Conservation (phyloP, 2,113 vertebrate species). For the Salvelinus namaycush region DNA sequence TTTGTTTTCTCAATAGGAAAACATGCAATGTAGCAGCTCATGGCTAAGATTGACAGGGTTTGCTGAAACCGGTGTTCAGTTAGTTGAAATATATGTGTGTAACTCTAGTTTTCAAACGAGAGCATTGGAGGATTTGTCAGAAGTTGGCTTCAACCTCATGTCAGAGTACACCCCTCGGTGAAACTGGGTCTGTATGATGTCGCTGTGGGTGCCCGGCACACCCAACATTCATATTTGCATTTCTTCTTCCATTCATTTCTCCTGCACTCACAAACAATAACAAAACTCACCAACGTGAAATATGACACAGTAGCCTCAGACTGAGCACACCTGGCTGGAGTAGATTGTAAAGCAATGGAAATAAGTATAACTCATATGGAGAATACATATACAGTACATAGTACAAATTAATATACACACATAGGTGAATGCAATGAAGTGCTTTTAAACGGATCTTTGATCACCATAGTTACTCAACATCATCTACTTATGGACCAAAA, state of each 20-base stretch:
- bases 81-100: no score
- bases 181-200: neutral
- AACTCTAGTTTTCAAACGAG: no score
- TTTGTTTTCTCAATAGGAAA: neutral
- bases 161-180: no score
- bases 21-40: neutral
- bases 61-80: no score
- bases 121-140: no score
- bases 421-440: constrained; percentile 58
- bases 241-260: constrained; percentile 5
- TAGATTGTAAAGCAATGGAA: constrained; percentile 16
- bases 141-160: no score
- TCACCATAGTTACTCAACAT: constrained; percentile 41
- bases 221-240: constrained; percentile 34
- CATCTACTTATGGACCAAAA: constrained; percentile 52
- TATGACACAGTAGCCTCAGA: constrained; percentile 15
- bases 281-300: constrained; percentile 20
- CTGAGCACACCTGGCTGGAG: constrained; percentile 1
- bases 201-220: constrained; percentile 16
- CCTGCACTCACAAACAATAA: constrained; percentile 11
- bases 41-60: neutral
- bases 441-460: constrained; percentile 65
- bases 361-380: constrained; percentile 22
- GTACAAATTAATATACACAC: constrained; percentile 41
- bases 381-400: constrained; percentile 14